phyloP scores from a whole-genome alignment of 1,140 invertebrate genomes.

The Cydia fagiglandana region DNA sequence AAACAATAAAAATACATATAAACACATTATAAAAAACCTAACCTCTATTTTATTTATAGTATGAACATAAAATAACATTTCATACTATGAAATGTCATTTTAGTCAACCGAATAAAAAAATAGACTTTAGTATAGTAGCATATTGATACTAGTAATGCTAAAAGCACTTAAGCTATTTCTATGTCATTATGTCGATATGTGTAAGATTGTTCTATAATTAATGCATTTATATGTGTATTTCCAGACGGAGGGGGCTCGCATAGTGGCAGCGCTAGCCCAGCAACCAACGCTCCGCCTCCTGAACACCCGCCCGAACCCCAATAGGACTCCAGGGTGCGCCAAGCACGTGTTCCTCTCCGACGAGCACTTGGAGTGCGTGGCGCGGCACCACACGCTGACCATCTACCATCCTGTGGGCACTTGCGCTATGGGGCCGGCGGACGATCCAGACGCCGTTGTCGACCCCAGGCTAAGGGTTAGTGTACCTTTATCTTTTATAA shows the following conservation, averaged over 20 bases:
- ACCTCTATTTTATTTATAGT: too few relatives aligned
- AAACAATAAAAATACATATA: too few relatives aligned
- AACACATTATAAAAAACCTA: too few relatives aligned
- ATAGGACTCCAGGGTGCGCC: constrained; percentile 82
- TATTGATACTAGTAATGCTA: too few relatives aligned
- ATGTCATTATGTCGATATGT: too few relatives aligned
- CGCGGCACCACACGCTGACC: constrained; percentile 70
- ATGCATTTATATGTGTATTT: constrained; percentile 34
- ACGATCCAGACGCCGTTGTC: constrained; percentile 80
- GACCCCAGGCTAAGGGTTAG: constrained; percentile 60
- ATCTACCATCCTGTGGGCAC: constrained; percentile 80
- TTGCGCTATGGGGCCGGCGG: constrained; percentile 81
- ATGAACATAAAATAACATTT: too few relatives aligned
- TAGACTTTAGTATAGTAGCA: too few relatives aligned
- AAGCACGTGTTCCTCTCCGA: constrained; percentile 80
- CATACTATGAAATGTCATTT: too few relatives aligned
- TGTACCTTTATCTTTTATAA: background rate
- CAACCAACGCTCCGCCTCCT: constrained; percentile 83
- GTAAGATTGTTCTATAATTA: too few relatives aligned
- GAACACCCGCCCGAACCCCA: constrained; percentile 82
- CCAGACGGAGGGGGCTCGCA: constrained; percentile 86
- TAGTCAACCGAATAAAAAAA: too few relatives aligned
- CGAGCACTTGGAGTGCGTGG: constrained; percentile 80
- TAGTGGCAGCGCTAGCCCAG: constrained; percentile 82
- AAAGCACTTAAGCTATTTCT: too few relatives aligned